Conservation (phyloP, 2,113 vertebrate species). For the Balaeniceps rex region DNA sequence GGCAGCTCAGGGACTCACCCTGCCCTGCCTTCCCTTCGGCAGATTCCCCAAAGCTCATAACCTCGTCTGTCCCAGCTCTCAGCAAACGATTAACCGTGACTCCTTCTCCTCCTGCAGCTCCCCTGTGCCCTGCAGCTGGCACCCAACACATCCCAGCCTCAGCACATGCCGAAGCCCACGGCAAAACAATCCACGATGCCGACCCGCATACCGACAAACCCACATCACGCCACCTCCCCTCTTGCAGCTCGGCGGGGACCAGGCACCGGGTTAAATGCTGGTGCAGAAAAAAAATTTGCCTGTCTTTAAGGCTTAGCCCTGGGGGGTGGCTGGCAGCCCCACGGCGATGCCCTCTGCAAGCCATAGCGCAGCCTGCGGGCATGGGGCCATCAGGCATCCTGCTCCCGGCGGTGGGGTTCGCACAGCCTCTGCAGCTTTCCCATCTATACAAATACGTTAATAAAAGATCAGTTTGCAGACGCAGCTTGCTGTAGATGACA, state of each 20-base stretch:
- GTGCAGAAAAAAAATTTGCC: neutral
- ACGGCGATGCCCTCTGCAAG: neutral
- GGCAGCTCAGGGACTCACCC: neutral
- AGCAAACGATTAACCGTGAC: accelerated
- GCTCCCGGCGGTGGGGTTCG: neutral
- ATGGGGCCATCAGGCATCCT: accelerated
- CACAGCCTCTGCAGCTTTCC: neutral
- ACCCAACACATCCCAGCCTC: neutral
- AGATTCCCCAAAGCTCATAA: neutral
- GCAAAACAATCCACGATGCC: neutral
- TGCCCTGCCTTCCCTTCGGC: neutral
- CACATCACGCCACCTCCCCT: neutral
- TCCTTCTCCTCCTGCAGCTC: neutral
- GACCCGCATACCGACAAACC: neutral
- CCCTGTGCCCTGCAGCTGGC: neutral
- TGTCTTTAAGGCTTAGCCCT: neutral
- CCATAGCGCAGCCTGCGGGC: accelerated
- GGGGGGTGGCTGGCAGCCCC: neutral
- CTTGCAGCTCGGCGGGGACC: neutral
- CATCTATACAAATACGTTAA: neutral
- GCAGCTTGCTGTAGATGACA: constrained; percentile 12
- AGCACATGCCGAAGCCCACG: accelerated
- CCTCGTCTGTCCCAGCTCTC: neutral
- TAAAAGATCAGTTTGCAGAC: constrained; percentile 7
- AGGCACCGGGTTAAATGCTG: neutral